These are phyloP conservation scores for Pan paniscus DNA, from an alignment of 2,113 vertebrate species.

Conservation along the genomic window DNA sequence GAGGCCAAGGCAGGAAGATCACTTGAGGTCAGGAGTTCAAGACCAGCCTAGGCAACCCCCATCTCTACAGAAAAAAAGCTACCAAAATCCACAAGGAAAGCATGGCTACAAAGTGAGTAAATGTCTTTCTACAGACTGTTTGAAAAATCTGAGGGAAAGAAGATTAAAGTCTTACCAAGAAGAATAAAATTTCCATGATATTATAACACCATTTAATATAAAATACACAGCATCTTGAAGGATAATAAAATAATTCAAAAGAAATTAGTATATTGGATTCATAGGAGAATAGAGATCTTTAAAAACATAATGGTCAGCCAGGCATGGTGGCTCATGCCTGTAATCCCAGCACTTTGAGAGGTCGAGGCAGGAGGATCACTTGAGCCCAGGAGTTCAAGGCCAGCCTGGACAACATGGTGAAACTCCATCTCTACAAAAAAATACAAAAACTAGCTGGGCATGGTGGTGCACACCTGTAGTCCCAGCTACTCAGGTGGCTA, in stretches of 20 bases:
- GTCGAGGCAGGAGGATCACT: too few species aligned
- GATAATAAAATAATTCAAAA: neutral
- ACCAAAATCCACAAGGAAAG: neutral
- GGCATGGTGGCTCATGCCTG: too few species aligned
- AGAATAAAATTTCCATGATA: neutral
- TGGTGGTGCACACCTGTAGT: too few species aligned
- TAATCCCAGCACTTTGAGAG: too few species aligned
- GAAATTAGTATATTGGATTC: neutral
- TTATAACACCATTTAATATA: neutral
- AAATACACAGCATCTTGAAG: neutral
- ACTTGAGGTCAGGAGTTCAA: neutral
- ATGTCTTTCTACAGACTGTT: neutral
- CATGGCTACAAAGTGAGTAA: neutral
- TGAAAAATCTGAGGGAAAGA: neutral
- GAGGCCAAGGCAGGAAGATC: neutral
- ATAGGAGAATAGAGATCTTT: neutral
- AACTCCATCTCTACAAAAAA: too few species aligned
- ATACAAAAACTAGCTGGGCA: too few species aligned
- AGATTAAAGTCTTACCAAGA: neutral
- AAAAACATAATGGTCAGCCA: neutral
- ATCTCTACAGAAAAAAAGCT: neutral
- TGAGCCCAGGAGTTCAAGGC: too few species aligned
- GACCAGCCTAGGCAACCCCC: too few species aligned
- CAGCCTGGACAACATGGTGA: too few species aligned
- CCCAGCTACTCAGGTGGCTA: too few species aligned